Percentiles rank a stretch among this genome's conserved stretches.
phyloP scores from a whole-genome alignment of 2,113 vertebrate species.

The Lophochroa leadbeateri region DNA sequence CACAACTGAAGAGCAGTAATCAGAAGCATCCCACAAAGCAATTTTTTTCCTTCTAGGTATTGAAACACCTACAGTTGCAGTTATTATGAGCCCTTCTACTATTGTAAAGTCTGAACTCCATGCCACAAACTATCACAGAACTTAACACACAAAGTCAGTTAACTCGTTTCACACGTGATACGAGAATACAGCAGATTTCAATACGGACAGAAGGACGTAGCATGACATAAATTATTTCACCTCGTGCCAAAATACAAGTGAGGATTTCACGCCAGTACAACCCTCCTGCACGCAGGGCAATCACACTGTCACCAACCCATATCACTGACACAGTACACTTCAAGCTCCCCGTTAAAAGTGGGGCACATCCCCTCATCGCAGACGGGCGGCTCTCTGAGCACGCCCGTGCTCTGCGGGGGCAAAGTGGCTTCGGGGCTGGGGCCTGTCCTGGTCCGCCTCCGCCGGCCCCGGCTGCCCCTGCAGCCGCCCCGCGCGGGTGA shows the following conservation, averaged over 20 bases:
- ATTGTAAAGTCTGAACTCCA: neutral
- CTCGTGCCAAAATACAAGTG: neutral
- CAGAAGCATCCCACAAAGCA: neutral
- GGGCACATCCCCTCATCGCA: neutral
- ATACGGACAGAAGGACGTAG: neutral
- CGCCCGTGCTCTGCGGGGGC: too few species aligned
- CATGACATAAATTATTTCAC: neutral
- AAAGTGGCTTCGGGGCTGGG: neutral
- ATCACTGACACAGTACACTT: neutral
- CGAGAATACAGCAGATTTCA: neutral
- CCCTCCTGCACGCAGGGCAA: neutral
- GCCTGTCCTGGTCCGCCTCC: neutral
- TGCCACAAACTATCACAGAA: neutral
- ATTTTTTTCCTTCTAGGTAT: neutral
- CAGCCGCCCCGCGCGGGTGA: neutral
- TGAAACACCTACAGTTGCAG: neutral
- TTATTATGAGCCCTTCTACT: neutral
- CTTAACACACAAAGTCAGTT: neutral
- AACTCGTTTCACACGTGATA: rapidly evolving
- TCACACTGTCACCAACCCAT: rapidly evolving
- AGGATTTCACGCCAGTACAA: neutral
- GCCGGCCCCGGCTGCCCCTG: neutral
- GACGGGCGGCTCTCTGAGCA: rapidly evolving
- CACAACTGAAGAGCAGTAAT: neutral
- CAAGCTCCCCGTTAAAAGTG: neutral